These are phyloP conservation scores for Dasysyrphus tricinctus DNA, from an alignment of 2,888 invertebrate genomes.

Conservation along the genomic window DNA sequence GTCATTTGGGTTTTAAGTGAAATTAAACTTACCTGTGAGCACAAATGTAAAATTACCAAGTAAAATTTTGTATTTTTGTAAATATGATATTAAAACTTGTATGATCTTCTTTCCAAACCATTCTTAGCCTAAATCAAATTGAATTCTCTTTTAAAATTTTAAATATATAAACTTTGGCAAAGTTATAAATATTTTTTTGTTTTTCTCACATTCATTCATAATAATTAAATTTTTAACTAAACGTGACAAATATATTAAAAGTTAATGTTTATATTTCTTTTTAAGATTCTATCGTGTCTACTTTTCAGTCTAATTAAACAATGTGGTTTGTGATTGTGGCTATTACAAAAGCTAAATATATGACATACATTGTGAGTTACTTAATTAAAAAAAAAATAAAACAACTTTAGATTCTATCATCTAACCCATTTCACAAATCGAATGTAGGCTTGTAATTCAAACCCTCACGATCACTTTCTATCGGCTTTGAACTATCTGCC, in stretches of 20 bases:
- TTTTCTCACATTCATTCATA: not conserved
- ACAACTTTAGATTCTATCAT: constrained; percentile 8
- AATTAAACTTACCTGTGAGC: too few species aligned
- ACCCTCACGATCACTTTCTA: constrained; percentile 34
- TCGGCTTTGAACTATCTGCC: not conserved
- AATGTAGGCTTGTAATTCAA: constrained; percentile 11
- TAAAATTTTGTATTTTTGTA: too few species aligned
- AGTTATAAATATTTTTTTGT: too few species aligned
- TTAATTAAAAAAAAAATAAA: not conserved
- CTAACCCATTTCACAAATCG: constrained; percentile 12
- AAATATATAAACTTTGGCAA: too few species aligned
- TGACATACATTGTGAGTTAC: not conserved
- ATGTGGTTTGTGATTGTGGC: not conserved
- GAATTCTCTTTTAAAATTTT: too few species aligned
- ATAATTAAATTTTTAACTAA: not conserved
- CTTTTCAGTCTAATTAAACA: constrained; percentile 2
- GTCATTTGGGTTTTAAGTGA: too few species aligned
- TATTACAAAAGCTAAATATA: not conserved
- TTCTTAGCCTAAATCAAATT: too few species aligned
- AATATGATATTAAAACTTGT: too few species aligned
- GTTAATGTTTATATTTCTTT: not conserved
- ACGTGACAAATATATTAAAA: constrained; percentile 3
- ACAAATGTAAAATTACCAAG: too few species aligned
- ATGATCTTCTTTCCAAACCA: too few species aligned
- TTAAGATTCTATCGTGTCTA: not conserved